These are phyloP conservation scores for Dolichallabes microphthalmus DNA, from an alignment of 2,113 vertebrate species.

Conservation along the genomic window DNA sequence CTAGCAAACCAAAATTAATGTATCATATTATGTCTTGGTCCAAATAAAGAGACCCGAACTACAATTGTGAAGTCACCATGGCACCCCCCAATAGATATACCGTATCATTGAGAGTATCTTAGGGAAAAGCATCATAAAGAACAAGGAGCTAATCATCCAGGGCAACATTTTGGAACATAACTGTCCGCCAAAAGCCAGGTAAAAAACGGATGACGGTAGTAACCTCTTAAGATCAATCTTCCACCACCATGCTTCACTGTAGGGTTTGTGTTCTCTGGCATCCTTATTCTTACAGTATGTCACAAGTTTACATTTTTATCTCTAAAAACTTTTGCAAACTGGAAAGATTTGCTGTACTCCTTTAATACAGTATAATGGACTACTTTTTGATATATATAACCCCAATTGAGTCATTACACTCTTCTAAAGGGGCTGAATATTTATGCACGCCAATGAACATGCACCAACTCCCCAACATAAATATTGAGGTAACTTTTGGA, in stretches of 20 bases:
- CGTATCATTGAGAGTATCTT: background rate
- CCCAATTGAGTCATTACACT: background rate
- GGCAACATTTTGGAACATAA: background rate
- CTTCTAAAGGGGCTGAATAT: background rate
- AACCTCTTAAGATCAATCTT: background rate
- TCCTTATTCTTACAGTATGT: background rate
- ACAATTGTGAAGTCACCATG: too few species aligned
- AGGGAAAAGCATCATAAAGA: background rate
- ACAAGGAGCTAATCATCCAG: background rate
- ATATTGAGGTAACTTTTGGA: background rate
- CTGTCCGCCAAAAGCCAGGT: background rate
- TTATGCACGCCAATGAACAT: background rate
- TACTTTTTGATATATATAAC: background rate
- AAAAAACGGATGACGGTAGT: background rate
- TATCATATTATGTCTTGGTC: too few species aligned
- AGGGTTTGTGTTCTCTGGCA: background rate
- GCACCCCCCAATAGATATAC: too few species aligned
- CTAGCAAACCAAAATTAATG: too few species aligned
- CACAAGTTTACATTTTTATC: background rate
- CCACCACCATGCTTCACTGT: background rate
- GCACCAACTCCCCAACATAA: background rate
- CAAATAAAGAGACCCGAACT: too few species aligned
- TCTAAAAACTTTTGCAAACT: background rate
- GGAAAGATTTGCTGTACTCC: background rate
- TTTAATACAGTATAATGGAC: background rate